Conservation (phyloP, 2,113 vertebrate genomes). For the Leucosticte australis region DNA sequence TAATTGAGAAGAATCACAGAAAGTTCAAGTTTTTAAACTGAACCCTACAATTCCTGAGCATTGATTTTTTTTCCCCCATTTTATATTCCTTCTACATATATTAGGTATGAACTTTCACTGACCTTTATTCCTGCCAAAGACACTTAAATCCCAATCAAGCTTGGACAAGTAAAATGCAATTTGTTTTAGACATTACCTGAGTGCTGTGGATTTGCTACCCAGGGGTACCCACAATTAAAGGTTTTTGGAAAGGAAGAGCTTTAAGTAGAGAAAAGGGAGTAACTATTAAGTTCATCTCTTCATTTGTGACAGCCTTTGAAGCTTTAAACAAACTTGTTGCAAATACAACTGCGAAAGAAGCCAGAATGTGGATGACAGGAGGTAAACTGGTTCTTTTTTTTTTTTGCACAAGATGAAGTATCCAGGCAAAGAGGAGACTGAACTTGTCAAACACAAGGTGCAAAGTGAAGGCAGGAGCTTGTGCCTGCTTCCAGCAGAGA, state of each 20-base stretch:
- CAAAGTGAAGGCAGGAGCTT: neutral
- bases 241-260: neutral
- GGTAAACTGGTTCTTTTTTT: neutral
- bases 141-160: neutral
- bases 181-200: neutral
- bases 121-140: neutral
- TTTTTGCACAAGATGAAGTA: neutral
- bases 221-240: neutral
- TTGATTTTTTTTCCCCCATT: neutral
- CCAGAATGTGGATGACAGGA: constrained; percentile 8
- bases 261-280: neutral
- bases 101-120: neutral
- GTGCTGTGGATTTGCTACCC: neutral
- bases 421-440: neutral
- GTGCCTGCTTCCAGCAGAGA: neutral
- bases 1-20: neutral
- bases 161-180: neutral
- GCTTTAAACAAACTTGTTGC: constrained; percentile 28
- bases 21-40: neutral
- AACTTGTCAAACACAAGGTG: neutral
- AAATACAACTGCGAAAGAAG: constrained; percentile 25
- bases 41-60: neutral
- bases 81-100: neutral
- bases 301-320: neutral
- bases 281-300: constrained; percentile 3